A percentile compares a stretch with the other conserved stretches of the same genome.
These are phyloP conservation scores for Pardosa pseudoannulata DNA, from an alignment of 2,888 invertebrate genomes.

Conservation along the genomic window DNA sequence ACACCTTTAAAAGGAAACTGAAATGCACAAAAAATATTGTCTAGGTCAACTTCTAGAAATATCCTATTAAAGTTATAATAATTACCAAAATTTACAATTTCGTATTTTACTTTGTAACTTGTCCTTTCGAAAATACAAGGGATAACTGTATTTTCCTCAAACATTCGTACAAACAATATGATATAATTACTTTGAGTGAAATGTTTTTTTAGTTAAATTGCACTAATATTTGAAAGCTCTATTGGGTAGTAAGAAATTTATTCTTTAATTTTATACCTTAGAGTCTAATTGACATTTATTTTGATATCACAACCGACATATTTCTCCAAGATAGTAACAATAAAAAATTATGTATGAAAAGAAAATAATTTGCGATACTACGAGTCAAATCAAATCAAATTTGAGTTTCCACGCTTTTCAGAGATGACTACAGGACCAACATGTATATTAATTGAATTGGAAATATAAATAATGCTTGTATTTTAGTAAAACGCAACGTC, in stretches of 20 bases:
- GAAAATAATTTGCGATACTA: neutral
- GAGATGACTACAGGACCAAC: too few relatives aligned
- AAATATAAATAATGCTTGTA: too few relatives aligned
- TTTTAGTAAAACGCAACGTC: too few relatives aligned
- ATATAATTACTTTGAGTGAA: slow-evolving; percentile 55
- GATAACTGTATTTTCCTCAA: neutral
- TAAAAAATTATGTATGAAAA: neutral
- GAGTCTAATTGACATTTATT: neutral
- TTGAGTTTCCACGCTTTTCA: too few relatives aligned
- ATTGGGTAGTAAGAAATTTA: slow-evolving; percentile 56
- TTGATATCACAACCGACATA: neutral
- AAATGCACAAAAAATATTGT: too few relatives aligned
- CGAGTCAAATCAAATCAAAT: too few relatives aligned
- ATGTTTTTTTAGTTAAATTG: slow-evolving; percentile 8
- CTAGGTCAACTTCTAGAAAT: too few relatives aligned
- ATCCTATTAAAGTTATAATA: too few relatives aligned
- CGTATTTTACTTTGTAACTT: too few relatives aligned
- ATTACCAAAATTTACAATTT: too few relatives aligned
- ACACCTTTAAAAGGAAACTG: too few relatives aligned
- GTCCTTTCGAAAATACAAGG: neutral
- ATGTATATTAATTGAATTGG: too few relatives aligned
- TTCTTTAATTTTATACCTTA: neutral
- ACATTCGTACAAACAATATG: neutral
- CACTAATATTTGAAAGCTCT: slow-evolving; percentile 56
- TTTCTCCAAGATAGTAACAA: neutral